Evolutionary conservation across 2,888 invertebrate species (phyloP), one percentile per base, ranked within the genome.

Genomic region (Dryomyza anilis): DNA sequence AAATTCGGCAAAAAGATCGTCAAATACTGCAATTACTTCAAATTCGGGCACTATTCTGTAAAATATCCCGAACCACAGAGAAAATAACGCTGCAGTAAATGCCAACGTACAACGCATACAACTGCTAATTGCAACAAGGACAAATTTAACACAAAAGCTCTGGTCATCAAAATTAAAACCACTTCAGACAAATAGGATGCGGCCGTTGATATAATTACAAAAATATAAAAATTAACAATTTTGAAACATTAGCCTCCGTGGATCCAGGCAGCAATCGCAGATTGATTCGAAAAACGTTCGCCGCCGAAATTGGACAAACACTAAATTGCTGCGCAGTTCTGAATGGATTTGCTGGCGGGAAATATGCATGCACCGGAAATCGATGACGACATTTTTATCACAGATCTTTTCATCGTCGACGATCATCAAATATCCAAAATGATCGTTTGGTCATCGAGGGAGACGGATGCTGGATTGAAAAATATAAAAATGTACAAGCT

Each of bases 331-430:
- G 23, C n/a, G 14, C 60, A 8, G n/a, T 45, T 39, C 27, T 69
- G 12, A 55, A 39, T 8, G 67, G 67, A 12, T 69, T 69, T 53
- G 67, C 64, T 14, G 64, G 67, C 29, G 67, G 65, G 8, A 19
- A 48, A 39, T 69, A n/a, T n/a, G n/a, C n/a, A n/a, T n/a, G 66
- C 46, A 2, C 52, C 14, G 14, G 63, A 69, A 61, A 45, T 65
- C 67, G 6, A 6, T n/a, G 63, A 67, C 16, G 53, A 61, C 6
- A 61, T 14, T 3, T 61, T 50, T 39, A 36, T 23, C 12, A 16
- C 30, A 10, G 64, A 64, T 27, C 14, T 64, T n/a, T 56, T 66
- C 8, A 27, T 56, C n/a, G 56, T 63, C 10, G 55, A 60, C 7
- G 57, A 67, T 30, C 16, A 57, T 27, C 21, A 33, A 10, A 48